These are phyloP conservation scores for Pygmarrhopalites habei DNA, from an alignment of 1,140 invertebrate species.

Conservation along the genomic window DNA sequence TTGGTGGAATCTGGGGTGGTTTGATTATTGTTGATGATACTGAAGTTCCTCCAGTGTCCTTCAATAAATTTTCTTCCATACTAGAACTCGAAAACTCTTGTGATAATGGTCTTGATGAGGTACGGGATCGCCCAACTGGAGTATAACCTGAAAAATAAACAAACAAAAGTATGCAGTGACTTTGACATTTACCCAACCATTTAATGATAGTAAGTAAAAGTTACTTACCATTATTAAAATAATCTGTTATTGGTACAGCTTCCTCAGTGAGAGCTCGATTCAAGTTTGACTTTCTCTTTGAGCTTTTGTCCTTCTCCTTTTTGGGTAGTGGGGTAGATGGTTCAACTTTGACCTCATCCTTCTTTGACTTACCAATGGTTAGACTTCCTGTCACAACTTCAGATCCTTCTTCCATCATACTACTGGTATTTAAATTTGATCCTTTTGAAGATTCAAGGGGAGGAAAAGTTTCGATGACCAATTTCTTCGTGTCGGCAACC, in stretches of 20 bases:
- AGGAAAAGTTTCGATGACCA: neutral
- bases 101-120: neutral
- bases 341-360: too few relatives aligned
- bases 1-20: too few relatives aligned
- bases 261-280: constrained; percentile 54
- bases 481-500: too few relatives aligned
- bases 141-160: too few relatives aligned
- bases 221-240: neutral
- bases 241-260: constrained; percentile 43
- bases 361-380: too few relatives aligned
- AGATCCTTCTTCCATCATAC: neutral
- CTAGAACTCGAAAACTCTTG: too few relatives aligned
- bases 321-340: too few relatives aligned
- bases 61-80: neutral
- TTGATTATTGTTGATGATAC: too few relatives aligned
- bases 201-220: neutral
- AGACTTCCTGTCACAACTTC: neutral
- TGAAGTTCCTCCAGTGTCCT: too few relatives aligned
- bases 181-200: neutral
- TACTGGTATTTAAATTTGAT: neutral
- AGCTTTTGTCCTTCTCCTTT: constrained; percentile 54
- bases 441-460: neutral
- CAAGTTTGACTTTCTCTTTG: constrained; percentile 57
- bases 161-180: neutral
- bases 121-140: too few relatives aligned